Percentiles rank a stretch among this genome's conserved stretches.
Evolutionary conservation across 2,888 invertebrate genomes (phyloP).

Genomic region (Eugnorisma glareosa): DNA sequence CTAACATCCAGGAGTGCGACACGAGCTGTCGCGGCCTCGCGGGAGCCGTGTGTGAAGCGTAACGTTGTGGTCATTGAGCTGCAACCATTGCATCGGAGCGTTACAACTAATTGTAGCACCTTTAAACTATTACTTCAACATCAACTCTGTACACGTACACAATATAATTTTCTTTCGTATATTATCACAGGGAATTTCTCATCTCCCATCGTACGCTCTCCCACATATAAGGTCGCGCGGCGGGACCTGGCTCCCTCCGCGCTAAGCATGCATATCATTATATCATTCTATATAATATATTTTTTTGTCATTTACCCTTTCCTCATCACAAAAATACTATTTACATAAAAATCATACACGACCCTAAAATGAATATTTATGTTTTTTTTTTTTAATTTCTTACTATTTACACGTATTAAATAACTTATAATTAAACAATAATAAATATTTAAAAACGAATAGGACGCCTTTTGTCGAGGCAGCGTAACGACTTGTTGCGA

Average conservation of each 20-base stretch:
- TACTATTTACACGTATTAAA: slow-evolving; percentile 88
- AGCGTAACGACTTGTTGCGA: slow-evolving; percentile 62
- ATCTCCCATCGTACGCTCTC: slow-evolving; percentile 61
- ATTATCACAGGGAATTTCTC: slow-evolving; percentile 65
- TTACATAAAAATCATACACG: slow-evolving; percentile 84
- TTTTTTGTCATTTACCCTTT: slow-evolving; percentile 88
- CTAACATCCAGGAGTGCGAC: slow-evolving; percentile 15
- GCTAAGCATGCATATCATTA: slow-evolving; percentile 68
- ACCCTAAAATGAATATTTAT: slow-evolving; percentile 85
- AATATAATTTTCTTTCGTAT: slow-evolving; percentile 65
- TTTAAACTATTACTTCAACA: slow-evolving; percentile 60
- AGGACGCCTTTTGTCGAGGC: slow-evolving; percentile 75
- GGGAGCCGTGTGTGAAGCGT: no score
- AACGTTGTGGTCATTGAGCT: slow-evolving; percentile 61
- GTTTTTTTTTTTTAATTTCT: slow-evolving; percentile 81
- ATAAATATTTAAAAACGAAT: slow-evolving; percentile 87
- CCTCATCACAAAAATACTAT: slow-evolving; percentile 86
- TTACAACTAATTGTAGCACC: slow-evolving; percentile 67
- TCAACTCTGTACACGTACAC: slow-evolving; percentile 58
- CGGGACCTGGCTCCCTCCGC: slow-evolving; percentile 63
- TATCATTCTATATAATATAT: slow-evolving; percentile 71
- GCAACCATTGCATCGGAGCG: slow-evolving; percentile 66
- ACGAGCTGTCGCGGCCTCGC: no score
- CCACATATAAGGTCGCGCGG: slow-evolving; percentile 59
- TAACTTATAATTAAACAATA: slow-evolving; percentile 89